Base-by-base conservation (phyloP, 2,113 vertebrate species). In the Desmodus rotundus region DNA sequence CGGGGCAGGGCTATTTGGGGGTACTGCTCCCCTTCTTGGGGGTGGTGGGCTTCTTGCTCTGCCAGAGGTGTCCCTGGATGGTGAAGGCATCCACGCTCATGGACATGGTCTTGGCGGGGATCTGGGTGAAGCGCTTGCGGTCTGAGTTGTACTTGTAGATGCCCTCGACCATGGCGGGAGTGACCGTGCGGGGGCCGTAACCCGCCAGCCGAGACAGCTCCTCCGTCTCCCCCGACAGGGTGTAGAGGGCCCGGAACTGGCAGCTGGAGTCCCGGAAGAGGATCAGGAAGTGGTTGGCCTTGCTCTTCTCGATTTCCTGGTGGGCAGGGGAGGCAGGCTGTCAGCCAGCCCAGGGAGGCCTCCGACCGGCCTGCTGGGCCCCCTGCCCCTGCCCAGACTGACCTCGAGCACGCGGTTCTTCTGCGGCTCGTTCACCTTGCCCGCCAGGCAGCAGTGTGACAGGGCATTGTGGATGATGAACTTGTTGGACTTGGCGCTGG, bases 111-210 rank as follows among this genome's bases (percentile, higher is more conserved):
- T 99, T 99, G 98, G 99, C 99, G 28, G 99, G 99, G 97, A 99
- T 99, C 98, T 97, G 98, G 4, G 99, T 99, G 97, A 99, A 99
- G 96, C 99, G 99, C 93, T 99, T 99, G 97, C 99, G 99, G 97
- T 99, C 99, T 0, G 99, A 99, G 97, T 99, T 99, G 98, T 99
- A 99, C 97, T 99, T 99, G 98, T 99, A 99, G 98, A 99, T 99
- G 52, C 99, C 99, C 93, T 99, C 99, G 0, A 99, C 98, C 99
- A 99, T 99, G 89, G 98, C 97, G 0, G 98, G 97, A 2, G 96
- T 94, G 95, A 99, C 99, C 0, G 98, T 74, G 0, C 99, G 98
- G 0, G 99, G 99, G 4, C 99, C 99, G 0, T 98, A 98, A 78
- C 99, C 99, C 0, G 99, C 98, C 94, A 99, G 98, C 28, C 99